Conservation (phyloP, 2,888 invertebrate genomes). For the Pegoplata infirma region DNA sequence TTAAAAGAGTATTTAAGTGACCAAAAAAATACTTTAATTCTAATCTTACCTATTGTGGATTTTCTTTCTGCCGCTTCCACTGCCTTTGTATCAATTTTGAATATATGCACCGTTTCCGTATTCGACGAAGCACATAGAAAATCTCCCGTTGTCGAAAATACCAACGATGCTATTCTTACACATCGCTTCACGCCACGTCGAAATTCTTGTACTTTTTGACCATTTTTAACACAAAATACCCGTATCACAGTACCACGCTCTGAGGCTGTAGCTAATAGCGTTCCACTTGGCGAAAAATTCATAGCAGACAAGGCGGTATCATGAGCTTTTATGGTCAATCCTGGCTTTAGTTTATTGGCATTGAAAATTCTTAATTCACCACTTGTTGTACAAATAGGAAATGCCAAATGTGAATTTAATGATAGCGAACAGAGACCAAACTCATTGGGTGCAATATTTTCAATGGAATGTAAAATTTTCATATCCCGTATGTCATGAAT, state of each 20-base stretch:
- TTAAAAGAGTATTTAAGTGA: too few species aligned
- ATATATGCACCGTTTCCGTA: conserved; percentile 78
- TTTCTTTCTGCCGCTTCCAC: conserved; percentile 74
- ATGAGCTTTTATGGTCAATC: conserved; percentile 75
- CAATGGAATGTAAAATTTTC: conserved; percentile 77
- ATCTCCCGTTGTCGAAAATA: conserved; percentile 74
- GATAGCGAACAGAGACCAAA: conserved; percentile 76
- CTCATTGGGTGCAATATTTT: conserved; percentile 74
- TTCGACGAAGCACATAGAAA: conserved; percentile 77
- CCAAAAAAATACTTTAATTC: too few species aligned
- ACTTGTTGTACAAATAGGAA: conserved; percentile 73
- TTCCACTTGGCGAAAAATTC: conserved; percentile 75
- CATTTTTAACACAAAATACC: conserved; percentile 77
- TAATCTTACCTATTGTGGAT: conserved; percentile 54
- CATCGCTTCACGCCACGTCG: conserved; percentile 77
- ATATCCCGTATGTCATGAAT: conserved; percentile 78
- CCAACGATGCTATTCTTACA: conserved; percentile 76
- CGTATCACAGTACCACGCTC: conserved; percentile 78
- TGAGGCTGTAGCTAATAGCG: conserved; percentile 76
- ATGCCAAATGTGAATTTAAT: conserved; percentile 76
- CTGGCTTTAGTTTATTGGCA: conserved; percentile 73
- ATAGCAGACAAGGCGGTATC: conserved; percentile 76
- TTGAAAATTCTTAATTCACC: conserved; percentile 77
- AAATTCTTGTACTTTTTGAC: conserved; percentile 77
- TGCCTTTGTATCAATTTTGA: conserved; percentile 74